Evolutionary conservation across 2,888 invertebrate species (phyloP), one percentile per base, ranked within the genome.

Genomic region (Antheraea yamamai): DNA sequence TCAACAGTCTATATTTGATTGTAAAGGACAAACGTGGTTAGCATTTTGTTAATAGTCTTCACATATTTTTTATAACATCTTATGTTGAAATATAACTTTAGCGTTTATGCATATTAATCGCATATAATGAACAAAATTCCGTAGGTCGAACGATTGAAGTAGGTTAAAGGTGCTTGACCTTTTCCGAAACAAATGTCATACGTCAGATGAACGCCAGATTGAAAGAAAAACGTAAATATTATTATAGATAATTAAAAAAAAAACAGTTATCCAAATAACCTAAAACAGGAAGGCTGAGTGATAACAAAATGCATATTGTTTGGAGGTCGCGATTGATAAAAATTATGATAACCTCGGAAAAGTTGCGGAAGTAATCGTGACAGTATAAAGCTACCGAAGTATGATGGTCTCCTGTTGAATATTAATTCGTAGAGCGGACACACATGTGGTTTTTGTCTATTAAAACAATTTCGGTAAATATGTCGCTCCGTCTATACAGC

Each of bases 241-340:
- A 30, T 64, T 72, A 70, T 61, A 58, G n/a, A 75, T 76, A 68
- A 75, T 71, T 64, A 68, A 73, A 35, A 58, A 74, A 26, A 75
- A 70, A 55, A 55, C 58, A 58, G 64, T 75, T 80, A 80, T 81
- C 81, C 78, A 76, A 76, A 80, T 78, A 79, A 79, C 77, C 81
- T 77, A 81, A 85, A 87, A 82, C 80, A 80, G 78, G 88, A 92
- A 92, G 91, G 92, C 84, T 88, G 79, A 61, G 52, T 77, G 89
- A 91, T 92, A 91, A 87, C 81, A 86, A 81, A 84, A 84, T 89
- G 89, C 91, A 92, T 88, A 87, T 85, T 86, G 84, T 79, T 82
- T 87, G 88, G 85, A 92, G 91, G 92, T 88, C 88, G 83, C 78
- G 79, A 79, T 81, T 88, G 93, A 93, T 94, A 93, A 84, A 87